Conservation (phyloP, 2,888 invertebrate genomes). For the Metacarcinus magister region DNA sequence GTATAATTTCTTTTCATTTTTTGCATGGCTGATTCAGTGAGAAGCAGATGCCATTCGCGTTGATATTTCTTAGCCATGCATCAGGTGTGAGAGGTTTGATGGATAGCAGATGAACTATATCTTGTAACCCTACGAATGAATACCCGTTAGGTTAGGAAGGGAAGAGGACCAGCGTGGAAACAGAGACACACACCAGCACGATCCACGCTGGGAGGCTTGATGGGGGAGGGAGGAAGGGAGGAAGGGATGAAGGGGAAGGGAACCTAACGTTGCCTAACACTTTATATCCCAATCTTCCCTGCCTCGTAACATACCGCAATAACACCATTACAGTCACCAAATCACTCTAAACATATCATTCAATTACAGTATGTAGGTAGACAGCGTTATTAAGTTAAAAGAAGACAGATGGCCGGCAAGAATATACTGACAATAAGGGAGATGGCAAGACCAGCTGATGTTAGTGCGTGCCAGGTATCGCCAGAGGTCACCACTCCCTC, state of each 20-base stretch:
- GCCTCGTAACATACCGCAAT: not conserved
- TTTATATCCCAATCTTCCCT: not conserved
- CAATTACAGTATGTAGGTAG: not conserved
- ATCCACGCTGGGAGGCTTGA: not conserved
- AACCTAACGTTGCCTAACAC: not conserved
- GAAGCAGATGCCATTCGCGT: not conserved
- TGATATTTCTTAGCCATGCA: not conserved
- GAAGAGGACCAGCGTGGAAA: not conserved
- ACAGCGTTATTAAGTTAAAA: not conserved
- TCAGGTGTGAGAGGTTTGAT: not conserved
- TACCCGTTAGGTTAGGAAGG: not conserved
- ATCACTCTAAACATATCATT: not conserved
- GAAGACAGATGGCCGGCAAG: not conserved
- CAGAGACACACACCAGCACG: not conserved
- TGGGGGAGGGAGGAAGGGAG: not conserved
- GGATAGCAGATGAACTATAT: not conserved
- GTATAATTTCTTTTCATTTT: not conserved
- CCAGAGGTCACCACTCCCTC: conserved; percentile 17
- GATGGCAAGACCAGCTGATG: not conserved
- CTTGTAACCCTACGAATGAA: not conserved
- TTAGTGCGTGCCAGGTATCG: conserved; percentile 21
- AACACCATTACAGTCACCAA: not conserved
- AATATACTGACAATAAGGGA: not conserved
- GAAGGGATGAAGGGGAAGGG: too few relatives aligned
- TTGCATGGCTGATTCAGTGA: not conserved